Base-by-base conservation (phyloP, 2,888 invertebrate genomes). In the Andrena bucephala region DNA sequence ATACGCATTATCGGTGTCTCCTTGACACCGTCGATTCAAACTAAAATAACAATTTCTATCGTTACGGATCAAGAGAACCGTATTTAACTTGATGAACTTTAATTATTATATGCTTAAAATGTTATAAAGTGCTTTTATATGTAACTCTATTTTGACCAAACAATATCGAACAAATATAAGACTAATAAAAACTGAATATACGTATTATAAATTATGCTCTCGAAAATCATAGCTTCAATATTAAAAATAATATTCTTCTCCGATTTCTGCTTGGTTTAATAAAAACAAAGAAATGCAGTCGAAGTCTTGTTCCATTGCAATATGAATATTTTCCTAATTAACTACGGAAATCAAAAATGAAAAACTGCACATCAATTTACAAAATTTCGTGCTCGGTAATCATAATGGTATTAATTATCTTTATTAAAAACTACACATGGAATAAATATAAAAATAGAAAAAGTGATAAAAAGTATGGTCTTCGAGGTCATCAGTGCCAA, bases 1-100 rank as follows among this genome's bases (percentile, higher is more conserved):
- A 84, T 79, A 79, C 79, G 84, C 57, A 66, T 79, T 79, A 83
- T 65, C 77, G 72, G 74, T 54, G 72, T 16, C 50, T 52, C 50
- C 20, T 66, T 13, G 48, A 57, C 57, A 60, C 10, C 10, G 36
- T 48, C 16, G 50, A 60, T 60, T 57, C 48, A 8, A 24, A 74
- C 80, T 68, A 57, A 68, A 71, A 42, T 62, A 78, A 63, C 67
- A 7, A 24, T 48, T 31, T n/a, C 2, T 0, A 20, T 16, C 24
- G 20, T 13, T 27, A 66, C 1, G 1, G 4, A 4, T 24, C 27
- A 1, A n/a, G 52, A 10, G 3, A 50, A 24, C 2, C 20, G 20
- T n/a, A 13, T 36, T 13, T 24, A 7, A n/a, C n/a, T n/a, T 20
- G 2, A 2, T 2, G 27, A 29, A 36, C 8, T 13, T 68, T 54